A percentile compares a stretch with the other conserved stretches of the same genome.
Evolutionary conservation across 92 coral and sea anemone species (phyloP).

Genomic region (Hydrozoanthus gracilis): DNA sequence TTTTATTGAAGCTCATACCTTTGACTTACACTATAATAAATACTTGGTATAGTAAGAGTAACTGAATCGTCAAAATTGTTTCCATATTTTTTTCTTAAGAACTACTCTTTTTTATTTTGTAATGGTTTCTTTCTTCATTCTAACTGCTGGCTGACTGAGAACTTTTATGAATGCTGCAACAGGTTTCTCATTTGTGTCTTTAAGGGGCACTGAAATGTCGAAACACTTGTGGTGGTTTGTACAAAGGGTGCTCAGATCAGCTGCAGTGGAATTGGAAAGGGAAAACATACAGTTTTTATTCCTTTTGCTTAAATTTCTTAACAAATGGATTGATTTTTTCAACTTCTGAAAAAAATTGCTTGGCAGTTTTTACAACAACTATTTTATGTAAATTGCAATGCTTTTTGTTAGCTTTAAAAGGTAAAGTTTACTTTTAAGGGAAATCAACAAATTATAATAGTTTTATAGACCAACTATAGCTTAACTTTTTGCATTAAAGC

Average conservation of each 20-base stretch:
- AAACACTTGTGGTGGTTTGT: constrained; percentile 12
- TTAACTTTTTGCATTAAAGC: no score
- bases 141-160: constrained; percentile 29
- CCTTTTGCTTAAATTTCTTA: no score
- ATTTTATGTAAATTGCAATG: background rate
- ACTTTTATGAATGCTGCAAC: constrained; percentile 29
- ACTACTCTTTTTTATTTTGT: background rate
- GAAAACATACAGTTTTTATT: background rate
- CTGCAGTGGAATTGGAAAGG: background rate
- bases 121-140: background rate
- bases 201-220: background rate
- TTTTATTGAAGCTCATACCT: no score
- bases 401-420: no score
- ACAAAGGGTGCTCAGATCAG: constrained; percentile 35
- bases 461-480: background rate
- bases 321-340: no score
- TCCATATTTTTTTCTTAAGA: background rate
- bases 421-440: no score
- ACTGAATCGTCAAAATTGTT: no score
- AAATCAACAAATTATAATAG: no score
- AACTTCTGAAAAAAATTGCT: background rate
- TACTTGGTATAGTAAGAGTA: no score
- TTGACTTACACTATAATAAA: no score
- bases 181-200: constrained; percentile 26
- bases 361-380: background rate